These are phyloP conservation scores for Idaea dimidiata DNA, from an alignment of 2,888 invertebrate species.

Conservation along the genomic window DNA sequence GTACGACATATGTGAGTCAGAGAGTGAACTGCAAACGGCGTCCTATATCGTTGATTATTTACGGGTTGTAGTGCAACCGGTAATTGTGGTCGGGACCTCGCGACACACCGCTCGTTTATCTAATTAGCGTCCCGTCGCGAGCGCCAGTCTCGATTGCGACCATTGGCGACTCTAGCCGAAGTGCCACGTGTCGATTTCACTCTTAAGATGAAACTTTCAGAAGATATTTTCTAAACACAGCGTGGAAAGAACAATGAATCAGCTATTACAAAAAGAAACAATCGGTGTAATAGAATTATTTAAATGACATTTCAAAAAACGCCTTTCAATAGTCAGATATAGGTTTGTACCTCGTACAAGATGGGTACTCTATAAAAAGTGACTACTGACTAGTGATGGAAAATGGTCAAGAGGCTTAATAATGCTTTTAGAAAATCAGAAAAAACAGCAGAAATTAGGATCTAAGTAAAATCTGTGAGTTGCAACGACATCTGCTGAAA, in stretches of 20 bases:
- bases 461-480: too few relatives aligned
- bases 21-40: conserved; percentile 65
- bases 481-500: background rate
- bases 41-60: conserved; percentile 74
- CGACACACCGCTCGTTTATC: conserved; percentile 74
- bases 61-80: conserved; percentile 61
- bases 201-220: background rate
- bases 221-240: background rate
- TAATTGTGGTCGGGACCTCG: conserved; percentile 79
- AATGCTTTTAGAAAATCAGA: too few relatives aligned
- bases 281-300: too few relatives aligned
- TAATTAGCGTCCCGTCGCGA: conserved; percentile 67
- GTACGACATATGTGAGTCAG: conserved; percentile 36
- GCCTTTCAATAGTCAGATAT: too few relatives aligned
- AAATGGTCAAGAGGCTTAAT: too few relatives aligned
- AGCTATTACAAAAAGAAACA: too few relatives aligned
- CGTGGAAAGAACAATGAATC: background rate
- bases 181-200: conserved; percentile 13
- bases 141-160: conserved; percentile 36
- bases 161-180: conserved; percentile 11
- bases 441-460: too few relatives aligned
- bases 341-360: too few relatives aligned
- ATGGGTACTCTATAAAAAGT: too few relatives aligned
- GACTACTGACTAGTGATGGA: too few relatives aligned
- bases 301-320: too few relatives aligned